Base-by-base conservation (phyloP, 2,113 vertebrate species). In the Callospermophilus lateralis region DNA sequence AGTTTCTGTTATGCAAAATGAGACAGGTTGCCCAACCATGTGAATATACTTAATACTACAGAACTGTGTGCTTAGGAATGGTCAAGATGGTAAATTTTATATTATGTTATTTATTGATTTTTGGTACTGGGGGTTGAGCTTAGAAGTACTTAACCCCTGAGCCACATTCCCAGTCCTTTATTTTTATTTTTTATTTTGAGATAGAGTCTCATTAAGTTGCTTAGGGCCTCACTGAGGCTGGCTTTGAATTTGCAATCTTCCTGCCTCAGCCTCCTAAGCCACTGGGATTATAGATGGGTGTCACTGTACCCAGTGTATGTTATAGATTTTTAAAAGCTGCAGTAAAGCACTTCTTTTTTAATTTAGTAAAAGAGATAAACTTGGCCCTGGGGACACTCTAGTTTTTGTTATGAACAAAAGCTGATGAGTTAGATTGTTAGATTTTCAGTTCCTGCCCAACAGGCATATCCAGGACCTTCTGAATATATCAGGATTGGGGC, bases 1-100 rank as follows among this genome's bases (percentile, higher is more conserved):
- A 58, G 16, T 85, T 93, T 86, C n/a, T 53, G 39, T 93, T 89
- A 86, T 93, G 34, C 51, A 85, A 74, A 28, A 73, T 89, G 80
- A 84, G 26, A 80, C 17, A 15, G 42, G 84, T 78, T 83, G 22
- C 48, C 70, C 17, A 45, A 39, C 24, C 42, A 17, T 83, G 42
- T 61, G 7, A 63, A 89, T 34, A 55, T 55, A 79, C 42, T 80
- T 30, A 84, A 79, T 4, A 20, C 58, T 81, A 28, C 7, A 74
- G 55, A 95, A 70, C 13, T 63, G 11, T 67, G 24, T 19, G 12
- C 53, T 85, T 65, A 45, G 78, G 77, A 67, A 37, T 74, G 39
- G 30, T 53, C 32, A 61, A 80, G 76, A 55, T 42, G 13, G 11
- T 53, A 15, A 70, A 45, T 81, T 86, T 93, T 93, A 32, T 37